Evolutionary conservation across 2,888 invertebrate genomes (phyloP), one percentile per base, ranked within the genome.

Genomic region (Hydroisotoma schaefferi): DNA sequence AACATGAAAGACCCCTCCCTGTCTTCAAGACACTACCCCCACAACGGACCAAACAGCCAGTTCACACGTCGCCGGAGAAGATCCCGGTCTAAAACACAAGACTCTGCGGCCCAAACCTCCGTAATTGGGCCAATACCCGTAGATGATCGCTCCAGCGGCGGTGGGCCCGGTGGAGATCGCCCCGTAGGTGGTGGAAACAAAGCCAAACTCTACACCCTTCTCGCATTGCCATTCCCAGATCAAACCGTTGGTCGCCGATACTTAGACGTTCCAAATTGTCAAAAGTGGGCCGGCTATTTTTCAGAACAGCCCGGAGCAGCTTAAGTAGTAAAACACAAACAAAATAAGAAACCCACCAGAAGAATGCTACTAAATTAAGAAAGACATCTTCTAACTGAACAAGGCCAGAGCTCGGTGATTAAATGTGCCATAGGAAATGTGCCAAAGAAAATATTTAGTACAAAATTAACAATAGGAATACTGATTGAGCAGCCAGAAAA

Each of bases 201-300:
- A 27, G 67, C 65, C 26, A 72, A 72, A 43, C 55, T 70, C 88
- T 91, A 90, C 82, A 91, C 90, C 67, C 85, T 92, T 75, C 84
- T 92, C 78, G 92, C 92, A 73, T 83, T 92, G 76, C 92, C 92
- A 73, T 93, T 93, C 81, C 90, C 91, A 75, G 92, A 93, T 82
- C 91, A 92, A 82, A 91, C 90, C 78, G 86, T 92, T 75, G 92
- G 90, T 73, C 81, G 90, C 75, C 84, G 92, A 68, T 90, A 92
- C 80, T 80, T 83, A 73, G 85, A 88, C 75, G 85, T 85, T 72
- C 84, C 89, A 74, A 84, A 84, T 75, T 85, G 85, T 77, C 83
- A 86, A 65, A 86, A 86, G 75, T 81, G 83, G 74, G 91, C 91
- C 22, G 92, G 91, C 76, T 89, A 89, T 81, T 92, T 91, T 83